Evolutionary conservation across 23 tunicate genomes (phyloP).

Genomic region (Diplosoma virens): DNA sequence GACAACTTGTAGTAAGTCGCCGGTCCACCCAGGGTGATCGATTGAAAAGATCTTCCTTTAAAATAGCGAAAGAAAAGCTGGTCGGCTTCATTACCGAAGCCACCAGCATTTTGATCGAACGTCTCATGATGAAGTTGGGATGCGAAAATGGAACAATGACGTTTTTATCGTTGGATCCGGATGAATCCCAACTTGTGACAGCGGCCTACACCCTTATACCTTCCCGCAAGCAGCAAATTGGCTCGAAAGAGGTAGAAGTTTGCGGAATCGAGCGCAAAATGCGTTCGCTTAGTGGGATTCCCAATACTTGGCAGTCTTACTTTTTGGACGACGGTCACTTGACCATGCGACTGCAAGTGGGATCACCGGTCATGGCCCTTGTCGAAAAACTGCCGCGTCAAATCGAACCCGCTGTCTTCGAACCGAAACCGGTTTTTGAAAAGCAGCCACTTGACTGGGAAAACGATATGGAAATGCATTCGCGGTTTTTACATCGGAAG

Average conservation of each 20-base stretch:
- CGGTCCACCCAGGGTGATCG: slow-evolving; percentile 45
- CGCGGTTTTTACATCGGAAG: slow-evolving; percentile 66
- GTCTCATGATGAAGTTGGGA: slow-evolving; percentile 49
- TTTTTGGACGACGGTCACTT: slow-evolving; percentile 88
- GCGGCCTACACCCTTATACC: slow-evolving; percentile 54
- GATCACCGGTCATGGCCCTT: slow-evolving; percentile 48
- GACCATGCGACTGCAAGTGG: slow-evolving; percentile 77
- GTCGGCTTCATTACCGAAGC: slow-evolving; percentile 77
- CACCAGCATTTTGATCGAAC: slow-evolving; percentile 44
- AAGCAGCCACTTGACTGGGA: slow-evolving; percentile 77
- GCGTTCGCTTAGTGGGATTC: slow-evolving; percentile 42
- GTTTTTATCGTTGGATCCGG: slow-evolving; percentile 53
- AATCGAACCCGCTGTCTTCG: slow-evolving; percentile 56
- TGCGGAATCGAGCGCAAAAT: slow-evolving; percentile 77
- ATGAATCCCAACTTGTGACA: slow-evolving; percentile 54
- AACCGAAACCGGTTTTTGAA: slow-evolving; percentile 67
- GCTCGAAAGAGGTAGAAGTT: slow-evolving; percentile 49
- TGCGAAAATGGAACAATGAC: slow-evolving; percentile 25
- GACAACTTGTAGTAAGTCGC: slow-evolving; percentile 39
- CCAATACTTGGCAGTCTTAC: slow-evolving; percentile 77
- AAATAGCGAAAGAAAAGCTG: slow-evolving; percentile 26
- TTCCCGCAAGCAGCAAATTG: slow-evolving; percentile 64
- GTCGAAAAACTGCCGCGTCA: slow-evolving; percentile 65
- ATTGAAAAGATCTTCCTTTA: slow-evolving; percentile 18
- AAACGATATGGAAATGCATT: slow-evolving; percentile 83